Percentiles rank a stretch among this genome's conserved stretches.
Conservation (phyloP, 2,797 vertebrate species). For the Carcharodon carcharias region DNA sequence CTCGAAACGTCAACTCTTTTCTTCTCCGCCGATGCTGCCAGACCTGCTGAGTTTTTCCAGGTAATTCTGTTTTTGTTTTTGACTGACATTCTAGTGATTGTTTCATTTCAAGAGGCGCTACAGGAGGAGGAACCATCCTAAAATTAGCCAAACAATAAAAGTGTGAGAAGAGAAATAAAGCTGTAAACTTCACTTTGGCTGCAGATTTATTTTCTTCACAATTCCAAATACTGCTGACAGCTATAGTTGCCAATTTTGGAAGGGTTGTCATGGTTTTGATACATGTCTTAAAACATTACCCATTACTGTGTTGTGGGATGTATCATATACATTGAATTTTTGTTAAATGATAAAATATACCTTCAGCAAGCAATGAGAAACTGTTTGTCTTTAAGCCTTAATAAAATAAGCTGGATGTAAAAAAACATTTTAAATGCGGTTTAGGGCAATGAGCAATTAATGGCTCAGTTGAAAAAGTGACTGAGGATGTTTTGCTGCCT, state of each 20-base stretch:
- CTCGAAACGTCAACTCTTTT: too few relatives aligned
- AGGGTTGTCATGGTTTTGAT: neutral
- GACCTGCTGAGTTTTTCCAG: too few relatives aligned
- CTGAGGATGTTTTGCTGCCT: slow-evolving; percentile 10
- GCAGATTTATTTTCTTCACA: neutral
- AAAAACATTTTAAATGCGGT: neutral
- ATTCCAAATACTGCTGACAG: neutral
- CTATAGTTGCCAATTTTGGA: neutral
- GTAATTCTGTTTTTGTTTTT: too few relatives aligned
- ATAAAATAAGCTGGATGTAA: neutral
- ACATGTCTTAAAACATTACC: neutral
- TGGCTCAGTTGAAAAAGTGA: neutral
- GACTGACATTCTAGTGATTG: neutral
- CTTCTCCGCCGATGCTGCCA: too few relatives aligned
- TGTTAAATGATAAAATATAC: neutral
- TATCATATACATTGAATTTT: neutral
- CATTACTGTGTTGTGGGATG: neutral
- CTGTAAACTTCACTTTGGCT: neutral
- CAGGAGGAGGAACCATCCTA: neutral
- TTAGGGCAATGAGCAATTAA: neutral
- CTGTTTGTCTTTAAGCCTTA: neutral
- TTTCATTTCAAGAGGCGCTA: neutral
- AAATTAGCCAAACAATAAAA: too few relatives aligned
- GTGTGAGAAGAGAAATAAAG: neutral
- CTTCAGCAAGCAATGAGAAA: neutral